phyloP scores from a whole-genome alignment of 1,140 invertebrate genomes.

The Melipona quadrifasciata region DNA sequence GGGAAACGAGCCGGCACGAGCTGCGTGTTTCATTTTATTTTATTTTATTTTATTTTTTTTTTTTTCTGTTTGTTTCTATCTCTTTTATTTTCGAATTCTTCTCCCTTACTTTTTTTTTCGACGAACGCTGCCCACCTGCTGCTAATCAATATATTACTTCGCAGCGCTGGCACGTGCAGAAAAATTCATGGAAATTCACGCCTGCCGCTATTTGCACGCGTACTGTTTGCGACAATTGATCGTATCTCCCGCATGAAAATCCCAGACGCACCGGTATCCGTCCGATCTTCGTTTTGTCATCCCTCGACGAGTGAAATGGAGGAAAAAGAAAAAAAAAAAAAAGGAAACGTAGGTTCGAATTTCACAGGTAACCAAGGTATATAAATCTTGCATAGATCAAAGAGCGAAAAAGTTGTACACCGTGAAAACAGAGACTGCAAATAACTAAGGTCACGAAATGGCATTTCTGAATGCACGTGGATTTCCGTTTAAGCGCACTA shows the following conservation, averaged over 20 bases:
- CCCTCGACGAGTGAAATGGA: neutral
- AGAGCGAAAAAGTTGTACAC: neutral
- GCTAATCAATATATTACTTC: constrained; percentile 13
- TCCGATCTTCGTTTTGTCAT: neutral
- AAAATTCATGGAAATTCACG: constrained; percentile 3
- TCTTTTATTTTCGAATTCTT: neutral
- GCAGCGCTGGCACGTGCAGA: neutral
- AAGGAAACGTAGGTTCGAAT: neutral
- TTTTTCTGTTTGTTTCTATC: no score
- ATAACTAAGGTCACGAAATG: constrained; percentile 6
- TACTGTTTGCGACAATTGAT: neutral
- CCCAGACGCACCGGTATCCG: neutral
- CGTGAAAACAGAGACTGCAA: neutral
- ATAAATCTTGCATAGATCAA: neutral
- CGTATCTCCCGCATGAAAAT: constrained; percentile 7
- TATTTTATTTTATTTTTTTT: neutral
- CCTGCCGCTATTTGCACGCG: neutral
- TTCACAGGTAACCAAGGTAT: neutral
- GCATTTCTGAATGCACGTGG: neutral
- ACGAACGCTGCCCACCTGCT: neutral
- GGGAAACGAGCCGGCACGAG: neutral
- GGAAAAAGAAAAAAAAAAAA: neutral
- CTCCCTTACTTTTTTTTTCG: neutral
- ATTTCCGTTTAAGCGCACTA: no score
- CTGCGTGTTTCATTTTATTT: no score